phyloP scores from a whole-genome alignment of 2,797 vertebrate species.

The Taeniopygia guttata region DNA sequence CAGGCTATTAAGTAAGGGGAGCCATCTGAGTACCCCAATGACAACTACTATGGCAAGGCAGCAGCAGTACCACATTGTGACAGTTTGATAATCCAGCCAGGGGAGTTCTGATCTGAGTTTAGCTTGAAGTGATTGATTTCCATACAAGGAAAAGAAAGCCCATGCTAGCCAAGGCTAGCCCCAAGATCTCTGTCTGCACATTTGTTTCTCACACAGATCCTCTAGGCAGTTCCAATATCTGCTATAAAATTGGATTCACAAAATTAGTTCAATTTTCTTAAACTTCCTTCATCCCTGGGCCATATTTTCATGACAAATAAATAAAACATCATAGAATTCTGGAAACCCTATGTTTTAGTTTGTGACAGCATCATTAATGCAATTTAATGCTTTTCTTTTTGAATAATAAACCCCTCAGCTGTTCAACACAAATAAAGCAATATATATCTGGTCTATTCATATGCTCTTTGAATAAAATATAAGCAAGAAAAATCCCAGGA shows the following conservation, averaged over 20 bases:
- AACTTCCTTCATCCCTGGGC: neutral
- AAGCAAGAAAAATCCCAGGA: neutral
- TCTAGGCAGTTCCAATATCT: neutral
- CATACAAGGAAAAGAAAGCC: neutral
- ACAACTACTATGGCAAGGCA: neutral
- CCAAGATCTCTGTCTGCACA: neutral
- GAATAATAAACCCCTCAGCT: neutral
- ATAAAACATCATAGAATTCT: neutral
- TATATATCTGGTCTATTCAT: neutral
- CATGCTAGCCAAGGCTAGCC: too few species aligned
- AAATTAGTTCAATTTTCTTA: neutral
- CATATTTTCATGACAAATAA: neutral
- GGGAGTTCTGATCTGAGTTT: neutral
- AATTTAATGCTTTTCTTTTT: neutral
- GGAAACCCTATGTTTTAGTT: neutral
- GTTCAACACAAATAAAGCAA: neutral
- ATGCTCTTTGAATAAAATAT: neutral
- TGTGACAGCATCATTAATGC: neutral
- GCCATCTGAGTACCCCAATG: neutral
- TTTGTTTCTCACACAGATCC: neutral
- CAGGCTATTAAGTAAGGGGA: neutral
- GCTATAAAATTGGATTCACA: neutral
- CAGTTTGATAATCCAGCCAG: neutral
- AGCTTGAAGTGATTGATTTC: neutral
- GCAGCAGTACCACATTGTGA: neutral